Evolutionary conservation across 1,140 invertebrate genomes (phyloP).

Genomic region (Maconellicoccus hirsutus): DNA sequence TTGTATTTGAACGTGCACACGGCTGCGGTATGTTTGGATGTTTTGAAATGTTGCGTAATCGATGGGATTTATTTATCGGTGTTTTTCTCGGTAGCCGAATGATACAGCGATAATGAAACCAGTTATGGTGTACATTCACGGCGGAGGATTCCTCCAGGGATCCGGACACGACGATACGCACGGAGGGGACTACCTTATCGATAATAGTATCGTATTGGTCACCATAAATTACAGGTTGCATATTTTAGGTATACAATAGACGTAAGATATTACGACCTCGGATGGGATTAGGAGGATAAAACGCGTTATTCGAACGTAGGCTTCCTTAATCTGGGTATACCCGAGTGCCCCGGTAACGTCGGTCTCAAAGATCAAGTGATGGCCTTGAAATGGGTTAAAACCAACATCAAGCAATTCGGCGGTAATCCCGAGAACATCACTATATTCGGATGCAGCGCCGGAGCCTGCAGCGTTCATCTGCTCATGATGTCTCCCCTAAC

Average conservation of each 20-base stretch:
- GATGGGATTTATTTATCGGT: background rate
- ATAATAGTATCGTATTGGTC: conserved; percentile 61
- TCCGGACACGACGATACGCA: conserved; percentile 38
- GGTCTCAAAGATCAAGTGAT: conserved; percentile 63
- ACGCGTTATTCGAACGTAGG: background rate
- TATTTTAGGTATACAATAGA: conserved; percentile 36
- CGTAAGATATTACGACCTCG: no score
- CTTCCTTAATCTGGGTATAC: conserved; percentile 46
- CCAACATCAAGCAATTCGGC: conserved; percentile 58
- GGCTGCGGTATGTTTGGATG: conserved; percentile 3
- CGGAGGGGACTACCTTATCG: conserved; percentile 57
- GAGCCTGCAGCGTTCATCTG: conserved; percentile 48
- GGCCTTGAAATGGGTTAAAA: conserved; percentile 57
- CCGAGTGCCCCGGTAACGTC: conserved; percentile 54
- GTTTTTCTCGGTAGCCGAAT: background rate
- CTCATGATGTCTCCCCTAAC: conserved; percentile 47
- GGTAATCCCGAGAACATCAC: conserved; percentile 61
- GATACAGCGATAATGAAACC: conserved; percentile 30
- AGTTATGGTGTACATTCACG: conserved; percentile 52
- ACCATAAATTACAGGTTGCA: conserved; percentile 67
- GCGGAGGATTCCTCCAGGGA: conserved; percentile 45
- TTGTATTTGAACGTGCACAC: conserved; percentile 27
- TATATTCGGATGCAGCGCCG: conserved; percentile 55
- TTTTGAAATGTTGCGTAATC: no score
- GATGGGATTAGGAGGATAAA: no score